Percentiles rank a stretch among this genome's conserved stretches.
Evolutionary conservation across 2,113 vertebrate genomes (phyloP).

Genomic region (Sinocyclocheilus anophthalmus): DNA sequence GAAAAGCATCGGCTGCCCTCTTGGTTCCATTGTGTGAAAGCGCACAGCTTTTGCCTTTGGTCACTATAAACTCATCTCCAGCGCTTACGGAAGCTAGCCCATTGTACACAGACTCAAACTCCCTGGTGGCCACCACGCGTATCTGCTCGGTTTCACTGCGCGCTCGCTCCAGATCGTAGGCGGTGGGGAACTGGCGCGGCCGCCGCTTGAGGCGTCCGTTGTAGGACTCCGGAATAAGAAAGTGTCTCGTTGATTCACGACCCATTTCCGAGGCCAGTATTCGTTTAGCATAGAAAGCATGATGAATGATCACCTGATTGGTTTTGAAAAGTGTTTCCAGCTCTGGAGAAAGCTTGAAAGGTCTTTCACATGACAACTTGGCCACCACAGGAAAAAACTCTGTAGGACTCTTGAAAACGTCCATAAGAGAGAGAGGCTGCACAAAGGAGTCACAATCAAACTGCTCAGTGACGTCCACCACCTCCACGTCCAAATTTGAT

Average conservation of each 20-base stretch:
- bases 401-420: constrained; percentile 76
- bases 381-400: constrained; percentile 81
- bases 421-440: constrained; percentile 76
- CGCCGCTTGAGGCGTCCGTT: constrained; percentile 84
- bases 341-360: constrained; percentile 58
- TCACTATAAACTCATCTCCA: constrained; percentile 83
- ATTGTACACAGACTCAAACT: constrained; percentile 69
- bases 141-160: constrained; percentile 77
- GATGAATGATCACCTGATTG: constrained; percentile 77
- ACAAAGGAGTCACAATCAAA: constrained; percentile 76
- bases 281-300: constrained; percentile 73
- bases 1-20: constrained; percentile 66
- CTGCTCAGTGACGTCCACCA: constrained; percentile 81
- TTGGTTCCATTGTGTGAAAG: constrained; percentile 65
- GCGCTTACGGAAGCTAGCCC: constrained; percentile 77
- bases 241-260: constrained; percentile 76
- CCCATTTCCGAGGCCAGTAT: constrained; percentile 83
- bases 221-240: constrained; percentile 83
- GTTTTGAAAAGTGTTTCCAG: constrained; percentile 66
- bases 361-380: constrained; percentile 75
- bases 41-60: constrained; percentile 68
- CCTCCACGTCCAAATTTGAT: constrained; percentile 84
- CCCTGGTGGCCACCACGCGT: constrained; percentile 82
- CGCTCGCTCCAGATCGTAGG: constrained; percentile 80
- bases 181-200: constrained; percentile 82